phyloP scores from a whole-genome alignment of 2,888 invertebrate species.

The Steinernema hermaphroditum region DNA sequence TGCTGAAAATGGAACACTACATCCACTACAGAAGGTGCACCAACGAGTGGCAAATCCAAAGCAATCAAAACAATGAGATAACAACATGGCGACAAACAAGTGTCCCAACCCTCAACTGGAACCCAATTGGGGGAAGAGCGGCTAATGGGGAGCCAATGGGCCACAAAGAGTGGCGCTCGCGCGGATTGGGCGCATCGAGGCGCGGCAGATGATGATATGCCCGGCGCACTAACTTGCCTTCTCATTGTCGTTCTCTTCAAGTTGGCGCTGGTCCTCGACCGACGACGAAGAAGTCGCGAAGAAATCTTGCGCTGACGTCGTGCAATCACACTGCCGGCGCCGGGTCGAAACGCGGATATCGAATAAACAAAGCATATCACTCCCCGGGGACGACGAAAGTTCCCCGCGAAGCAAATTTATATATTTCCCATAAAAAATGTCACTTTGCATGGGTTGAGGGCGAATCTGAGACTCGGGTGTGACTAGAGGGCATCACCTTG shows the following conservation, averaged over 20 bases:
- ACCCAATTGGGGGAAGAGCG: not conserved
- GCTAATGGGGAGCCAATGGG: constrained; percentile 23
- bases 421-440: constrained; percentile 17
- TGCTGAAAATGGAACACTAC: no score
- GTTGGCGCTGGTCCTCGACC: not conserved
- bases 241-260: not conserved
- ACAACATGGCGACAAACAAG: not conserved
- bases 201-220: constrained; percentile 4
- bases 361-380: constrained; percentile 4
- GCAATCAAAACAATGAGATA: not conserved
- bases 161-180: not conserved
- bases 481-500: no score
- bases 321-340: not conserved
- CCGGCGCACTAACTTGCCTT: not conserved
- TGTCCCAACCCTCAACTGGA: not conserved
- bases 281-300: not conserved
- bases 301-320: not conserved
- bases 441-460: not conserved
- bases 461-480: no score
- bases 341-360: not conserved
- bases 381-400: not conserved
- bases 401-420: constrained; percentile 11
- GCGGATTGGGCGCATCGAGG: not conserved
- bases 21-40: no score
- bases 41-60: not conserved